These are phyloP conservation scores for Aphaenogaster ashmeadi DNA, from an alignment of 1,140 invertebrate genomes.

Conservation along the genomic window DNA sequence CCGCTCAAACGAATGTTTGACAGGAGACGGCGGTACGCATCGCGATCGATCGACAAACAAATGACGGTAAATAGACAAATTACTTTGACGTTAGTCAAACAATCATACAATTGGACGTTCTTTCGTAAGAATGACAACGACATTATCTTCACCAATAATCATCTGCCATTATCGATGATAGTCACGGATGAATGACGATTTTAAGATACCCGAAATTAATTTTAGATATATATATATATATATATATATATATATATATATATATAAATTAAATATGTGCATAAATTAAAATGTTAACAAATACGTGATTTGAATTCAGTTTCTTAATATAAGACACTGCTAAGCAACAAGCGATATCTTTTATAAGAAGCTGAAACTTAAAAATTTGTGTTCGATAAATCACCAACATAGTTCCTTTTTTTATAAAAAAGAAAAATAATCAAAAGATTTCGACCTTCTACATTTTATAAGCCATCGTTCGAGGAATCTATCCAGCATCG, in stretches of 20 bases:
- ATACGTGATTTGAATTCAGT: neutral
- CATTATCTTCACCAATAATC: constrained; percentile 51
- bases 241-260: too few species aligned
- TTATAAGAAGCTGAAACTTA: neutral
- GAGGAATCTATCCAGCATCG: neutral
- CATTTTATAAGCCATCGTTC: neutral
- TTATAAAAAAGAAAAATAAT: neutral
- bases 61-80: constrained; percentile 66
- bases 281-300: neutral
- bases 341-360: neutral
- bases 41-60: constrained; percentile 62
- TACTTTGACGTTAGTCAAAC: constrained; percentile 57
- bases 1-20: constrained; percentile 59
- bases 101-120: constrained; percentile 24
- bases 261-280: too few species aligned
- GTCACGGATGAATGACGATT: neutral
- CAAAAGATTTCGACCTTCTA: neutral
- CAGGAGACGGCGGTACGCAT: constrained; percentile 17
- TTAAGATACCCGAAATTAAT: neutral
- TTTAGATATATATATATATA: neutral
- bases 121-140: constrained; percentile 23
- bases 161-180: neutral
- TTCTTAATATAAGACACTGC: neutral
- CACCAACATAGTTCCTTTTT: neutral
- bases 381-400: neutral